phyloP scores from a whole-genome alignment of 2,888 invertebrate genomes.

The Cephus nigrinus region DNA sequence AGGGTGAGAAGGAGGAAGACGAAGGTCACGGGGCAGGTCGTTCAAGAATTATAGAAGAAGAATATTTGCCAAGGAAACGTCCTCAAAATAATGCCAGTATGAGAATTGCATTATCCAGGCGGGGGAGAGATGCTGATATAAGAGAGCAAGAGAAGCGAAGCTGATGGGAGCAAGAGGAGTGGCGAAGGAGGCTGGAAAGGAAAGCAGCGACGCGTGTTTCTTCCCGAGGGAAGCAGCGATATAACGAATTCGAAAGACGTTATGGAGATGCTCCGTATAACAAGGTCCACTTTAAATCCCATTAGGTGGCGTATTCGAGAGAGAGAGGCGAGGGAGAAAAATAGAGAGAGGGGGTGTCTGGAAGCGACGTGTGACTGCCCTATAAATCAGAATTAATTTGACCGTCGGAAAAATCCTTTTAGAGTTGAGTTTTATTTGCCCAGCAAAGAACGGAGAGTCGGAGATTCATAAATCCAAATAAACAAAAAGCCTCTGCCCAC shows the following conservation, averaged over 20 bases:
- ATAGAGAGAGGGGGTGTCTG: background rate
- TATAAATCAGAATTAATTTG: constrained; percentile 58
- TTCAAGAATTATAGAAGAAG: too few relatives aligned
- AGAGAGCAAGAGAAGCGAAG: background rate
- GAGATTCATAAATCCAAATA: constrained; percentile 58
- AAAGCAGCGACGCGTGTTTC: too few relatives aligned
- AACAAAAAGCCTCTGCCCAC: constrained; percentile 26
- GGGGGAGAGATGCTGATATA: too few relatives aligned
- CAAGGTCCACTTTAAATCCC: too few relatives aligned
- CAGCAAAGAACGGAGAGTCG: constrained; percentile 20
- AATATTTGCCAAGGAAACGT: too few relatives aligned
- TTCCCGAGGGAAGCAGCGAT: too few relatives aligned
- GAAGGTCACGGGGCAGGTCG: too few relatives aligned
- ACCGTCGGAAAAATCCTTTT: constrained; percentile 45
- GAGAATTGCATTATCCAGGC: too few relatives aligned
- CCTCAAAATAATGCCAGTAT: too few relatives aligned
- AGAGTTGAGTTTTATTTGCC: constrained; percentile 19
- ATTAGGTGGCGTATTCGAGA: background rate
- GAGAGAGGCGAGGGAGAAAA: background rate
- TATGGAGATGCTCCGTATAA: too few relatives aligned
- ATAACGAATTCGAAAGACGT: too few relatives aligned
- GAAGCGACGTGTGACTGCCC: background rate
- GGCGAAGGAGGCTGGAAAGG: background rate
- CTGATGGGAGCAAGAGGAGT: background rate
- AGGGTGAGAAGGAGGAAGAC: too few relatives aligned